Conservation (phyloP, 2,113 vertebrate genomes). For the Sinocyclocheilus rhinocerous region DNA sequence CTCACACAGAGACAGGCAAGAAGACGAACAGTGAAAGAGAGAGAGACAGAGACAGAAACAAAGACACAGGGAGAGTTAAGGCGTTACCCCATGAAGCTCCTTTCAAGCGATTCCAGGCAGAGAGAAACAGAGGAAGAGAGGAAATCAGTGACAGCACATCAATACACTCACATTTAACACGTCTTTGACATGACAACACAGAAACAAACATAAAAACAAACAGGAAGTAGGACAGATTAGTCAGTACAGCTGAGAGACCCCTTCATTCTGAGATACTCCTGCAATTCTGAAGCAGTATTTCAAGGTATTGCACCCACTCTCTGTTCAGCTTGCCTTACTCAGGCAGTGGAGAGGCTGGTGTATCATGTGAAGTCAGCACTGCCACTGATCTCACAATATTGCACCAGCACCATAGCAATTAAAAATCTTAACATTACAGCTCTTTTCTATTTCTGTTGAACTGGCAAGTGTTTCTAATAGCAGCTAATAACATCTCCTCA, state of each 20-base stretch:
- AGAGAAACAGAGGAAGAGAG: conserved; percentile 82
- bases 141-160: conserved; percentile 73
- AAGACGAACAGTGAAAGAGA: conserved; percentile 15
- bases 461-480: neutral
- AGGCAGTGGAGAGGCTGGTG: neutral
- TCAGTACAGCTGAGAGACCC: neutral
- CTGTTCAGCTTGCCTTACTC: neutral
- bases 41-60: conserved; percentile 38
- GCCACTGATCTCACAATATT: neutral
- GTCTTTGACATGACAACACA: conserved; percentile 35
- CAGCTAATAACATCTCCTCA: neutral
- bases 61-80: conserved; percentile 71
- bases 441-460: neutral
- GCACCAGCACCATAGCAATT: neutral
- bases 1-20: conserved; percentile 60
- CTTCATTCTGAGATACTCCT: neutral
- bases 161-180: conserved; percentile 22
- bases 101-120: conserved; percentile 83
- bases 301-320: neutral
- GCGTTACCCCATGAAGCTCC: conserved; percentile 98
- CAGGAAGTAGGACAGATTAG: conserved; percentile 1
- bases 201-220: conserved; percentile 36
- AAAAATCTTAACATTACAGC: neutral
- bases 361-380: neutral
- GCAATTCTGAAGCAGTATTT: neutral